phyloP scores from a whole-genome alignment of 2,888 invertebrate species.

The Epistrophe eligans region DNA sequence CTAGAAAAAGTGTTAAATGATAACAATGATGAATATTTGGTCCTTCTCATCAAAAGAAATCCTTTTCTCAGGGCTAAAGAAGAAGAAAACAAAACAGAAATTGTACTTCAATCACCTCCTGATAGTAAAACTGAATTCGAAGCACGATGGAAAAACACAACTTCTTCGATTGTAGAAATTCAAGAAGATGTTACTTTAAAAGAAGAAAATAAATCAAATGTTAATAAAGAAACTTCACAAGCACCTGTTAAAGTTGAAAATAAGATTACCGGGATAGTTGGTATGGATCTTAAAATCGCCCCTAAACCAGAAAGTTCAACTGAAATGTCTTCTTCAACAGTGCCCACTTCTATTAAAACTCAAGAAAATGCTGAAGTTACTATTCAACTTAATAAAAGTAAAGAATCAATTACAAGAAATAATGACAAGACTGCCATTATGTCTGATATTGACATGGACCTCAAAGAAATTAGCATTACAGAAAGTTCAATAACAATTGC shows the following conservation, averaged over 20 bases:
- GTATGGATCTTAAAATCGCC: background rate
- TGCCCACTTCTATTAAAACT: background rate
- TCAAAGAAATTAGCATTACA: background rate
- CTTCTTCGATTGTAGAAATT: background rate
- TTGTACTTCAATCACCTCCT: background rate
- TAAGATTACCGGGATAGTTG: background rate
- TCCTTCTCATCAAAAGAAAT: conserved; percentile 45
- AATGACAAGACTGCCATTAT: background rate
- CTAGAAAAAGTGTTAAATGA: background rate
- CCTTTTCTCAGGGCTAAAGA: background rate
- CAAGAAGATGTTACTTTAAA: too few species aligned
- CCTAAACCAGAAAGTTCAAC: background rate
- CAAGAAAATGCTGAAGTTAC: background rate
- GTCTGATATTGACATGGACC: background rate
- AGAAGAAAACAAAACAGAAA: background rate
- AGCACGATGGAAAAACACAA: background rate
- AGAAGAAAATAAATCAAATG: background rate
- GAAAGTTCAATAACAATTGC: background rate
- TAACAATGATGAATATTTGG: conserved; percentile 33
- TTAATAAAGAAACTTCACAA: background rate
- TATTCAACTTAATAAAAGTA: background rate
- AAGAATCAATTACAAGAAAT: background rate
- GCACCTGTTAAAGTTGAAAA: background rate
- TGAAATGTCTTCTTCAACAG: background rate
- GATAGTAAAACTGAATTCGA: background rate